Evolutionary conservation across 1,140 invertebrate species (phyloP).

Genomic region (Catajapyx aquilonaris): DNA sequence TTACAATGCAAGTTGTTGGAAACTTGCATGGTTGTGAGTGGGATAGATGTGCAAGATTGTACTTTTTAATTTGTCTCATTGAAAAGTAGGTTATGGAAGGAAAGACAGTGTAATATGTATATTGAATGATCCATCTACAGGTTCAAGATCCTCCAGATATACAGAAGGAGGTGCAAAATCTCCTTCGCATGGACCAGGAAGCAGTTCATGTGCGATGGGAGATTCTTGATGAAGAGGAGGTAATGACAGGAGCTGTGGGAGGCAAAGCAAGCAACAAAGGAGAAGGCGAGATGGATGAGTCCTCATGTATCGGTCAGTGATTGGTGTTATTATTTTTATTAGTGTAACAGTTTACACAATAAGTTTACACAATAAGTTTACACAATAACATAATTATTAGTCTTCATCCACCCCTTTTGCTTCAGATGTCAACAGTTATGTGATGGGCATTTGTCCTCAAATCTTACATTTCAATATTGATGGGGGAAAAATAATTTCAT

Average conservation of each 20-base stretch:
- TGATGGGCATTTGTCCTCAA: too few species aligned
- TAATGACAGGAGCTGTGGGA: slow-evolving; percentile 18
- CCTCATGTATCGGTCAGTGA: background rate
- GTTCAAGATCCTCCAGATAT: slow-evolving; percentile 96
- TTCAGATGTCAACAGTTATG: too few species aligned
- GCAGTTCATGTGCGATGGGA: slow-evolving; percentile 80
- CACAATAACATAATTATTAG: too few species aligned
- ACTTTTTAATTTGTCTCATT: too few species aligned
- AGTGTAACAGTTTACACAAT: too few species aligned
- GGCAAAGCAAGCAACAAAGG: background rate
- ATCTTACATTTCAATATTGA: too few species aligned
- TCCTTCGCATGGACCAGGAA: slow-evolving; percentile 80
- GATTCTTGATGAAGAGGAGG: slow-evolving; percentile 77
- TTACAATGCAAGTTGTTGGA: background rate
- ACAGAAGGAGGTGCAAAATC: slow-evolving; percentile 82
- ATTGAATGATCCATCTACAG: too few species aligned
- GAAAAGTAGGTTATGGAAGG: background rate
- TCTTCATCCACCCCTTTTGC: too few species aligned
- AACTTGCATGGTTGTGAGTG: too few species aligned
- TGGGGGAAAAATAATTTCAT: too few species aligned
- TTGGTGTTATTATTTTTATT: slow-evolving; percentile 1
- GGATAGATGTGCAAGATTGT: too few species aligned
- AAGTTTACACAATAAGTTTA: too few species aligned
- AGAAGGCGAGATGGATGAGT: background rate
- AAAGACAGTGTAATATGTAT: slow-evolving; percentile 7